Base-by-base conservation (phyloP, 64 coral and sea anemone genomes). In the Stylophora pistillata region DNA sequence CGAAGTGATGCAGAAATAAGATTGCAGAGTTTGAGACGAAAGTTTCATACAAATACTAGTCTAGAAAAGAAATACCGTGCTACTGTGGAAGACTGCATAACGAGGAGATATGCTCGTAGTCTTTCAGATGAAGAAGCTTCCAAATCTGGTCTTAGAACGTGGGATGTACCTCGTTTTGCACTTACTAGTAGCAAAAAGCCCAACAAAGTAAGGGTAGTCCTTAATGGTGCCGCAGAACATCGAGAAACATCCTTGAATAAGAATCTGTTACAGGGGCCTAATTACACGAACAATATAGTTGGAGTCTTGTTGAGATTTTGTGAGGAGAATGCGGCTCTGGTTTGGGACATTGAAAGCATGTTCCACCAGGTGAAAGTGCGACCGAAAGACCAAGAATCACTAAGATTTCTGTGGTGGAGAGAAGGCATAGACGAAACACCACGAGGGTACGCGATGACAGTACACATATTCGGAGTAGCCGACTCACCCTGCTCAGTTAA, bases 361-460 rank as follows among this genome's bases (percentile, higher is more conserved):
- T 90, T 90, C n/a, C 61, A 90, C 18, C 88, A 90, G 79, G 88
- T 90, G 1, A 88, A 79, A 87, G 85, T 93, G 9, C 32, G 28
- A 34, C 47, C 41, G 1, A 54, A 73, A 47, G 91, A 93, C 41
- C 84, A 88, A 93, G 91, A 87, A 23, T 53, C 91, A 0, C 25
- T 93, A 10, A 62, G 91, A 60, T 93, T 93, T 29, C 85, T 87
- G 2, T 88, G 91, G 91, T 87, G 90, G 84, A 82, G 26, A 16
- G 70, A 15, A 4, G 56, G 37, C 76, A 9, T 26, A 6, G 76
- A 72, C 16, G 62, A 89, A 12, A 1, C 76, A 13, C 87, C 87
- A 9, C 2, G 80, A 0, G 87, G 80, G 52, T 89, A 89, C 31
- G 76, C 32, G 12, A 95, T 91, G 88, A 77, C 74, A 0, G 93